Percentiles rank a stretch among this genome's conserved stretches.
These are phyloP conservation scores for Calameuta filiformis DNA, from an alignment of 2,888 invertebrate genomes.

Conservation along the genomic window DNA sequence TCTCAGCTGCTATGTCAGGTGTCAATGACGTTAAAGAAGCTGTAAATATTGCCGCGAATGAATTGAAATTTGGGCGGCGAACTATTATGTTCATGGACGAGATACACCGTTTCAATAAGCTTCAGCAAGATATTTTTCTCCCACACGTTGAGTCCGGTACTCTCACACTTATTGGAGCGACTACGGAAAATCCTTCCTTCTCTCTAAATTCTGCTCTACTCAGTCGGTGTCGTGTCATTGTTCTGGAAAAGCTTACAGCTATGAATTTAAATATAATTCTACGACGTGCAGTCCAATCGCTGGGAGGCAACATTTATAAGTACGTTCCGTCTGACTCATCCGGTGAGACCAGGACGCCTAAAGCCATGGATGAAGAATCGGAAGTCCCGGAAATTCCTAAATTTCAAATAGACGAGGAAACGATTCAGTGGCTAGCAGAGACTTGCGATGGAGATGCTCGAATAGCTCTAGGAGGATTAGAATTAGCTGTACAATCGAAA, in stretches of 20 bases:
- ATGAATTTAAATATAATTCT: slow-evolving; percentile 74
- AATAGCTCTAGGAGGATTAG: slow-evolving; percentile 80
- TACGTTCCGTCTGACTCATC: neutral
- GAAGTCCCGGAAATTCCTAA: slow-evolving; percentile 23
- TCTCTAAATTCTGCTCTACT: slow-evolving; percentile 82
- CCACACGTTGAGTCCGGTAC: slow-evolving; percentile 85
- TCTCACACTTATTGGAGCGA: slow-evolving; percentile 82
- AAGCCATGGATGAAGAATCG: neutral
- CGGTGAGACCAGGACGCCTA: neutral
- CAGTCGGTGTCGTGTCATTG: slow-evolving; percentile 82
- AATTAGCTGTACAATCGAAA: slow-evolving; percentile 75
- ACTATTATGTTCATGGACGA: slow-evolving; percentile 89
- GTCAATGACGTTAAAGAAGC: slow-evolving; percentile 83
- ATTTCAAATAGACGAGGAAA: slow-evolving; percentile 70
- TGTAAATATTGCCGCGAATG: slow-evolving; percentile 78
- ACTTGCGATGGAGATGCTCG: slow-evolving; percentile 87
- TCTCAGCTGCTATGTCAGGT: slow-evolving; percentile 82
- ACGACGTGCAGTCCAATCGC: slow-evolving; percentile 68
- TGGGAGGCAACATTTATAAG: slow-evolving; percentile 52
- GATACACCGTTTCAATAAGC: slow-evolving; percentile 87
- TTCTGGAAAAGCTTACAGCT: slow-evolving; percentile 76
- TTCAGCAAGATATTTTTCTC: slow-evolving; percentile 85
- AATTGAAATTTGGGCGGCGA: slow-evolving; percentile 75
- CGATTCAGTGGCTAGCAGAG: slow-evolving; percentile 78
- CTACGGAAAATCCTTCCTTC: slow-evolving; percentile 91